Evolutionary conservation across 2,888 invertebrate species (phyloP).

Genomic region (Cantharis lateralis): DNA sequence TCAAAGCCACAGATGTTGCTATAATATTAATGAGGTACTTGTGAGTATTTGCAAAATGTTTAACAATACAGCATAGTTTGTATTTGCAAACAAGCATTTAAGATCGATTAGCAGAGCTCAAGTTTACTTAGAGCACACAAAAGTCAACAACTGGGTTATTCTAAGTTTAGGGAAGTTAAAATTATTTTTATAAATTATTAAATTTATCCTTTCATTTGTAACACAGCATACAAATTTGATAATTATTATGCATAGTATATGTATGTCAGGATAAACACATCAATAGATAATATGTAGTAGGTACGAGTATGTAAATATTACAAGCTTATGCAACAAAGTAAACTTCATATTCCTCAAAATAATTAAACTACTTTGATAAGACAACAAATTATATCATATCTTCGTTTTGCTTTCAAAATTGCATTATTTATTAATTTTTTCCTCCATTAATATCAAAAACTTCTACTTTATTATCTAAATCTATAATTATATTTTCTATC

Average conservation of each 20-base stretch:
- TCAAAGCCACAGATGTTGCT: neutral
- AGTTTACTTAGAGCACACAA: neutral
- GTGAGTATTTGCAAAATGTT: neutral
- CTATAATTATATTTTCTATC: no score
- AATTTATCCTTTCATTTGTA: neutral
- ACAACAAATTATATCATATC: no score
- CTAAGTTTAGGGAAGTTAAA: neutral
- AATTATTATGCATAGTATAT: neutral
- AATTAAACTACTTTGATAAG: no score
- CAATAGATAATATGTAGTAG: no score
- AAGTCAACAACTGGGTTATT: neutral
- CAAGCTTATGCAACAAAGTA: no score
- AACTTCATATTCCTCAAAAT: no score
- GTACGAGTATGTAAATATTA: no score
- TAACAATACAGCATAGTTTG: neutral
- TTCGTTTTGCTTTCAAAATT: no score
- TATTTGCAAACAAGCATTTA: neutral
- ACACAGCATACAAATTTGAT: neutral
- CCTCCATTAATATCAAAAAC: no score
- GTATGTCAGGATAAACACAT: neutral
- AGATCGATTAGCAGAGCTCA: neutral
- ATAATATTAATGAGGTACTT: neutral
- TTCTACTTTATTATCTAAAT: no score
- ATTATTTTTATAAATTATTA: neutral
- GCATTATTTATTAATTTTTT: no score